Evolutionary conservation across 2,888 invertebrate species (phyloP).

Genomic region (Smittia aterrima): DNA sequence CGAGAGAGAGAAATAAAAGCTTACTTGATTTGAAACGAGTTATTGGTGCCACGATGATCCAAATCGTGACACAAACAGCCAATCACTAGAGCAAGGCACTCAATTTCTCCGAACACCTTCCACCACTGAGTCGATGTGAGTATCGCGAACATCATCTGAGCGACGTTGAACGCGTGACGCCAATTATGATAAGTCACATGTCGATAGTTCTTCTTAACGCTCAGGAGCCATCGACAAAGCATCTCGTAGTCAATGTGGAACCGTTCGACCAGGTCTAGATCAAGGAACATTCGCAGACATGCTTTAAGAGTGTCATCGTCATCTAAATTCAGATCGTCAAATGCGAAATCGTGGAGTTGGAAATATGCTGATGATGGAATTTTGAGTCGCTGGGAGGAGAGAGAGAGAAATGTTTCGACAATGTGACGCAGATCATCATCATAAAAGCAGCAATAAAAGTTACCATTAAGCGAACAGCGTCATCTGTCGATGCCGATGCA

Average conservation of each 20-base stretch:
- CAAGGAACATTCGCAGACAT: constrained; percentile 91
- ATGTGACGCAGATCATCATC: neutral
- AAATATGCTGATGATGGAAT: constrained; percentile 85
- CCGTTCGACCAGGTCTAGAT: constrained; percentile 85
- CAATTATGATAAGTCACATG: constrained; percentile 95
- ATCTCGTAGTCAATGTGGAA: constrained; percentile 93
- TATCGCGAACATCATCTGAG: constrained; percentile 97
- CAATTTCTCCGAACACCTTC: constrained; percentile 88
- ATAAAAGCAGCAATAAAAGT: constrained; percentile 45
- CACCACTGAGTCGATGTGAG: constrained; percentile 89
- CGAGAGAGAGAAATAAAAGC: constrained; percentile 49
- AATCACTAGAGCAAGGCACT: constrained; percentile 86
- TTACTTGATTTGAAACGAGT: constrained; percentile 96
- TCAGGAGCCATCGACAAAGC: constrained; percentile 84
- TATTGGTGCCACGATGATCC: constrained; percentile 95
- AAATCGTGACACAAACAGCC: constrained; percentile 94
- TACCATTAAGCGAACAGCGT: constrained; percentile 82
- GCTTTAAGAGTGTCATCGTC: constrained; percentile 89
- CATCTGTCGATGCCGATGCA: constrained; percentile 86
- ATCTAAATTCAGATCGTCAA: constrained; percentile 84
- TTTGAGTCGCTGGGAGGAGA: constrained; percentile 66
- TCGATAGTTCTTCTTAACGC: constrained; percentile 92
- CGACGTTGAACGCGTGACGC: constrained; percentile 95
- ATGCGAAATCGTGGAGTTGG: constrained; percentile 79
- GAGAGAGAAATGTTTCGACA: neutral